Percentiles rank a stretch among this genome's conserved stretches.
phyloP scores from a whole-genome alignment of 2,797 vertebrate species.

The Lacerta bilineata region DNA sequence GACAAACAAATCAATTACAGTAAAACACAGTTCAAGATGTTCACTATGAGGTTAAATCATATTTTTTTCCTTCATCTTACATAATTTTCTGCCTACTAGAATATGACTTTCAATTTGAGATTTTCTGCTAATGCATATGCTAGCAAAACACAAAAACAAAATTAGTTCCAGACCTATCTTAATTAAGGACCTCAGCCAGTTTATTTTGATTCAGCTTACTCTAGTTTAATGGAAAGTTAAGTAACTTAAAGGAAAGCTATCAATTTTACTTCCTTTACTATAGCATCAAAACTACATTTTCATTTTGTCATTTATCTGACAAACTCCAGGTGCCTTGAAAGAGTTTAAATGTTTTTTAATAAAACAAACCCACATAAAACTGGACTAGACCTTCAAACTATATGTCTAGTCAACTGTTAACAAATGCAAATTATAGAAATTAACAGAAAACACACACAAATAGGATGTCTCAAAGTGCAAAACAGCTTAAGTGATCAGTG shows the following conservation, averaged over 20 bases:
- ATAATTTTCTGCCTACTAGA: conserved; percentile 1
- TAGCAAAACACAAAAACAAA: background rate
- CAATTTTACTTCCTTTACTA: conserved; percentile 20
- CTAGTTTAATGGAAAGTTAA: conserved; percentile 26
- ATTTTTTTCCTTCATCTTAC: background rate
- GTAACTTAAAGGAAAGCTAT: conserved; percentile 23
- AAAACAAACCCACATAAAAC: background rate
- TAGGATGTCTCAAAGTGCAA: background rate
- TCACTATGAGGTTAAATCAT: background rate
- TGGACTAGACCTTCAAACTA: background rate
- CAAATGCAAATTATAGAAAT: background rate
- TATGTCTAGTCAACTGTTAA: background rate
- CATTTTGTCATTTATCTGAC: conserved; percentile 10
- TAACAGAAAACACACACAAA: background rate
- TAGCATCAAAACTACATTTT: background rate
- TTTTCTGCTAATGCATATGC: background rate
- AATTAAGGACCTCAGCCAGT: background rate
- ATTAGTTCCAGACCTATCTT: background rate
- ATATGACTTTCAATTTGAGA: background rate
- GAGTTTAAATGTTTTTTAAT: conserved; percentile 30
- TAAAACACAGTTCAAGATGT: background rate
- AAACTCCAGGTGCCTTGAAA: background rate
- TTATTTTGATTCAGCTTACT: background rate
- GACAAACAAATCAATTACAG: background rate
- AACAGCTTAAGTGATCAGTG: background rate